Percentiles rank a stretch among this genome's conserved stretches.
These are phyloP conservation scores for Crotalus viridis DNA, from an alignment of 2,113 vertebrate genomes.

Conservation along the genomic window DNA sequence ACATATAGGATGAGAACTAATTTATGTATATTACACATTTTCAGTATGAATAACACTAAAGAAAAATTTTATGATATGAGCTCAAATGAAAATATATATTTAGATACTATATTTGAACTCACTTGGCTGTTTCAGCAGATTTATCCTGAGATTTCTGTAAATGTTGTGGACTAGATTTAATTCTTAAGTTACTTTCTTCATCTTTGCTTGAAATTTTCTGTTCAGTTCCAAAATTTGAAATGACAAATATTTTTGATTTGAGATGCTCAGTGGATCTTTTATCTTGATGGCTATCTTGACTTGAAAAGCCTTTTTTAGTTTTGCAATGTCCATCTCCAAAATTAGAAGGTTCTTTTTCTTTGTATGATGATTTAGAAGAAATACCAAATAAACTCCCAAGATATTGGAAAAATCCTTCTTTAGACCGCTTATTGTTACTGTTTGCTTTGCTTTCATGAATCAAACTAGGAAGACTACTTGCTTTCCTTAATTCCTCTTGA, in stretches of 20 bases:
- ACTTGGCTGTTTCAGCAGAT: constrained; percentile 55
- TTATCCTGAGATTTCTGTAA: constrained; percentile 32
- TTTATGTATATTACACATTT: background rate
- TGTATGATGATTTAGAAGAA: constrained; percentile 67
- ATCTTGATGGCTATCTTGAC: constrained; percentile 21
- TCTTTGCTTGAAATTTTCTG: constrained; percentile 27
- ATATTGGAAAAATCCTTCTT: constrained; percentile 78
- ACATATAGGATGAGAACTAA: background rate
- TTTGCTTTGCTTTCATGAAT: constrained; percentile 58
- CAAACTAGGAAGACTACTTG: constrained; percentile 64
- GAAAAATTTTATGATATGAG: background rate
- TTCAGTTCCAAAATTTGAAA: constrained; percentile 25
- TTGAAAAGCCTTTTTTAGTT: constrained; percentile 59
- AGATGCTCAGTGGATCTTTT: background rate
- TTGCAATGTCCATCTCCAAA: constrained; percentile 58
- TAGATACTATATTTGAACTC: constrained; percentile 52
- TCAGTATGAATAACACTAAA: background rate
- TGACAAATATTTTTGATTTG: background rate
- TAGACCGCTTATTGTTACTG: constrained; percentile 67
- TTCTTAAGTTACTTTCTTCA: constrained; percentile 28
- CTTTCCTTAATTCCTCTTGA: constrained; percentile 69
- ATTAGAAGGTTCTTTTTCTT: constrained; percentile 63
- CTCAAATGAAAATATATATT: background rate
- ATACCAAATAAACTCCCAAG: constrained; percentile 79
- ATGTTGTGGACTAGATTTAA: constrained; percentile 43